phyloP scores from a whole-genome alignment of 92 coral and sea anemone species.

The Epizoanthus ramosus region DNA sequence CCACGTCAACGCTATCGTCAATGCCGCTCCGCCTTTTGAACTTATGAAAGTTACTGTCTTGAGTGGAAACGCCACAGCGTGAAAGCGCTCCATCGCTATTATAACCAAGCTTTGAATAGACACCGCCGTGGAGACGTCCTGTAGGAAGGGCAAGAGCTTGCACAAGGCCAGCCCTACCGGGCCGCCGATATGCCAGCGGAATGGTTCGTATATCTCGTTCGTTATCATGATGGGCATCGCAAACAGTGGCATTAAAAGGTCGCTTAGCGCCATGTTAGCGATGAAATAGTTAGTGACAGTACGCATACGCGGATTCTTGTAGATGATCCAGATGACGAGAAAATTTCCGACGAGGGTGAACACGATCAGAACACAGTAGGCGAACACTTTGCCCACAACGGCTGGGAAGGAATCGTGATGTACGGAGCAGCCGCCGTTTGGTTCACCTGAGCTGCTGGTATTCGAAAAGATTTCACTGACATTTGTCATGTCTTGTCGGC shows the following conservation, averaged over 20 bases:
- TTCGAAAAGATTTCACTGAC: neutral
- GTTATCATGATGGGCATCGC: constrained; percentile 9
- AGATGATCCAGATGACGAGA: neutral
- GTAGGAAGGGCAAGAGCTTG: constrained; percentile 8
- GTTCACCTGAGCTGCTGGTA: neutral
- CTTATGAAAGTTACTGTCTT: constrained; percentile 2
- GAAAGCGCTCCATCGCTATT: neutral
- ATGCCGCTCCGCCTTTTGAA: neutral
- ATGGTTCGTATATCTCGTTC: neutral
- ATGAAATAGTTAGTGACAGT: neutral
- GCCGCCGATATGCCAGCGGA: constrained; percentile 17
- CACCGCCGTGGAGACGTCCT: constrained; percentile 11
- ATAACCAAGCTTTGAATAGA: constrained; percentile 13
- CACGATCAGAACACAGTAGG: neutral
- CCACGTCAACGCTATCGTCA: constrained; percentile 45
- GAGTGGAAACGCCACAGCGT: constrained; percentile 3
- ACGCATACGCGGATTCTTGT: neutral
- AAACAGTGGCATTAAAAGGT: neutral
- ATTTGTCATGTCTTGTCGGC: neutral
- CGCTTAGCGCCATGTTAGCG: constrained; percentile 15
- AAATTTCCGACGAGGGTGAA: neutral
- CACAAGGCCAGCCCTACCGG: neutral
- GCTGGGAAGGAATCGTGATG: neutral
- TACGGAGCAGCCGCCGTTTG: neutral
- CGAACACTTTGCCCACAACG: neutral